phyloP scores from a whole-genome alignment of 64 coral and sea anemone genomes.

The Acropora tenuis region DNA sequence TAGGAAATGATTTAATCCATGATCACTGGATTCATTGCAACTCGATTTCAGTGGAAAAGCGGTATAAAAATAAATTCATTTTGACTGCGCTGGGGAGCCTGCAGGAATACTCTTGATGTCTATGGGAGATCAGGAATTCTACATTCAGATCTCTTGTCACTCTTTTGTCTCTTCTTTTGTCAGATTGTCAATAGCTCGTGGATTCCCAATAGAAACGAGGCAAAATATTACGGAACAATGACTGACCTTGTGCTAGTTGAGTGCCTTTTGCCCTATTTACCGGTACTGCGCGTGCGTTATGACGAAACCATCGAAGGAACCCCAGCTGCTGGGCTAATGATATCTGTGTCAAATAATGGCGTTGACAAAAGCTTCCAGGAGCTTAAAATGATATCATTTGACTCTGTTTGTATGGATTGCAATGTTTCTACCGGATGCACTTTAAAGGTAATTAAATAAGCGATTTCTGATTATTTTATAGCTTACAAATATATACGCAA shows the following conservation, averaged over 20 bases:
- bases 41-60: too few species aligned
- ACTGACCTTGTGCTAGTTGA: slow-evolving; percentile 30
- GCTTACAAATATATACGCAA: too few species aligned
- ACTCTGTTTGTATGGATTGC: slow-evolving; percentile 47
- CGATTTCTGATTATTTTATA: too few species aligned
- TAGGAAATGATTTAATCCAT: too few species aligned
- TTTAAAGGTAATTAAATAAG: neutral
- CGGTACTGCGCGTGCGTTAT: neutral
- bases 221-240: slow-evolving; percentile 1
- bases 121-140: too few species aligned
- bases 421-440: slow-evolving; percentile 28
- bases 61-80: too few species aligned
- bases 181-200: slow-evolving; percentile 34
- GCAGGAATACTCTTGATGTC: too few species aligned
- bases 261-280: slow-evolving; percentile 5
- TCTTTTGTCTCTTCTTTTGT: neutral
- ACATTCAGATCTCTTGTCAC: too few species aligned
- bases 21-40: too few species aligned
- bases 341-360: slow-evolving; percentile 42
- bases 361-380: neutral
- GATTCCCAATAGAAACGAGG: neutral
- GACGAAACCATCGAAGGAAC: slow-evolving; percentile 17
- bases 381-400: slow-evolving; percentile 36
- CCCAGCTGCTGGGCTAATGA: slow-evolving; percentile 44
- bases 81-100: too few species aligned